Evolutionary conservation across 2,888 invertebrate species (phyloP).

Genomic region (Drosophila limbata): DNA sequence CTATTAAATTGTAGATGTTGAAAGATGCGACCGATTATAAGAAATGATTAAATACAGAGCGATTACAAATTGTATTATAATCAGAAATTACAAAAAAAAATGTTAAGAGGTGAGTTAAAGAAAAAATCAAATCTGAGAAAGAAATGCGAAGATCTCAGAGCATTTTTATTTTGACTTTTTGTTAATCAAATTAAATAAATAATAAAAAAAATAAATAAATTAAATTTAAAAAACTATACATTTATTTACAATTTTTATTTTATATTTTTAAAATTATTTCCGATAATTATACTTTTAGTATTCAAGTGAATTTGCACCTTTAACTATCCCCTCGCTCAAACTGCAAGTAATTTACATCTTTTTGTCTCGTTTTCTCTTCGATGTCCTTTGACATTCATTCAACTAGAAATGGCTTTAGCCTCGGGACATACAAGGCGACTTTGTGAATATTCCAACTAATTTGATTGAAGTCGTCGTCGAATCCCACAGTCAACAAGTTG

Average conservation of each 20-base stretch:
- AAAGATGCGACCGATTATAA: conserved; percentile 8
- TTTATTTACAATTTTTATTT: too few species aligned
- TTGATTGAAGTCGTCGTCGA: conserved; percentile 53
- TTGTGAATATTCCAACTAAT: conserved; percentile 56
- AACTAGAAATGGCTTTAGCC: conserved; percentile 49
- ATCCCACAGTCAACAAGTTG: conserved; percentile 14
- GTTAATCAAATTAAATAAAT: too few species aligned
- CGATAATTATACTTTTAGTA: background rate
- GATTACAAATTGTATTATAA: conserved; percentile 38
- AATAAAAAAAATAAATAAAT: too few species aligned
- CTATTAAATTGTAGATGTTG: conserved; percentile 54
- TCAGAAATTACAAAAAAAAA: background rate
- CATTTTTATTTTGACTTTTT: too few species aligned
- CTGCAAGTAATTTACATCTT: conserved; percentile 20
- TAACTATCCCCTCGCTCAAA: background rate
- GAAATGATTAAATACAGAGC: conserved; percentile 42
- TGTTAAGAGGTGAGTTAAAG: background rate
- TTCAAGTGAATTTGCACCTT: conserved; percentile 1
- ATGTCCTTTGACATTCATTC: conserved; percentile 69
- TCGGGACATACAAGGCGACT: conserved; percentile 56
- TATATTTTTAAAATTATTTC: too few species aligned
- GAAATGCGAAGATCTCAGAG: background rate
- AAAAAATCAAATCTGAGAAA: too few species aligned
- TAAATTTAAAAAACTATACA: too few species aligned
- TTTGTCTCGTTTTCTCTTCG: conserved; percentile 15